Evolutionary conservation across 2,113 vertebrate genomes (phyloP).

Genomic region (Boulengerochromis microlepis): DNA sequence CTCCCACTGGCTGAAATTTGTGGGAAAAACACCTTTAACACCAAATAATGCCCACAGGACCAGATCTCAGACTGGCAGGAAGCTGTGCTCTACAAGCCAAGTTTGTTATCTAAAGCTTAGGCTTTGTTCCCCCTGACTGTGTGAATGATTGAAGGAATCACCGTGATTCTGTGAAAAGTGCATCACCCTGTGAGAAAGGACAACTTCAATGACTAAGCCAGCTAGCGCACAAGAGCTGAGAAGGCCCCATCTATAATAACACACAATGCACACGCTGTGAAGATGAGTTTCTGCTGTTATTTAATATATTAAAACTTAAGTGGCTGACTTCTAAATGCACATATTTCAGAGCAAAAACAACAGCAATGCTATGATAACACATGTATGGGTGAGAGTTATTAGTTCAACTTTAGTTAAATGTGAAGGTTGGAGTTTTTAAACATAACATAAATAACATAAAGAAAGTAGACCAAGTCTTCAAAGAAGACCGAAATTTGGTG

Average conservation of each 20-base stretch:
- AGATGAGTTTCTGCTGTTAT: neutral
- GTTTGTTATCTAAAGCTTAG: constrained; percentile 51
- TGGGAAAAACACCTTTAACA: constrained; percentile 52
- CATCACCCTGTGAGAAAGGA: constrained; percentile 33
- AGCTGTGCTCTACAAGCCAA: constrained; percentile 10
- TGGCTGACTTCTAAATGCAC: neutral
- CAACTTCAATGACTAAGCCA: constrained; percentile 32
- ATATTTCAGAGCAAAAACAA: neutral
- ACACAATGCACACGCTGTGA: neutral
- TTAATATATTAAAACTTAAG: neutral
- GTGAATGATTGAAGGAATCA: constrained; percentile 28
- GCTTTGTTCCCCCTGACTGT: constrained; percentile 44
- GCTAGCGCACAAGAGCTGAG: neutral
- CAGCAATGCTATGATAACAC: neutral
- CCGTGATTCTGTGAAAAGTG: constrained; percentile 32
- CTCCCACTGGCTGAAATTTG: constrained; percentile 20
- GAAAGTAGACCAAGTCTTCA: neutral
- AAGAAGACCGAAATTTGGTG: neutral
- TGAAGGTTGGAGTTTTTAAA: neutral
- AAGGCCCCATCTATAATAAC: constrained; percentile 47
- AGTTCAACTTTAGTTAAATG: neutral
- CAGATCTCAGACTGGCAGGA: constrained; percentile 7
- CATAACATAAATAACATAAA: too few relatives aligned
- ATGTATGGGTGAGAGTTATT: neutral
- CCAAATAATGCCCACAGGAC: constrained; percentile 22